Evolutionary conservation across 2,888 invertebrate genomes (phyloP), one percentile per base, ranked within the genome.

Genomic region (Caenorhabditis sp.): DNA sequence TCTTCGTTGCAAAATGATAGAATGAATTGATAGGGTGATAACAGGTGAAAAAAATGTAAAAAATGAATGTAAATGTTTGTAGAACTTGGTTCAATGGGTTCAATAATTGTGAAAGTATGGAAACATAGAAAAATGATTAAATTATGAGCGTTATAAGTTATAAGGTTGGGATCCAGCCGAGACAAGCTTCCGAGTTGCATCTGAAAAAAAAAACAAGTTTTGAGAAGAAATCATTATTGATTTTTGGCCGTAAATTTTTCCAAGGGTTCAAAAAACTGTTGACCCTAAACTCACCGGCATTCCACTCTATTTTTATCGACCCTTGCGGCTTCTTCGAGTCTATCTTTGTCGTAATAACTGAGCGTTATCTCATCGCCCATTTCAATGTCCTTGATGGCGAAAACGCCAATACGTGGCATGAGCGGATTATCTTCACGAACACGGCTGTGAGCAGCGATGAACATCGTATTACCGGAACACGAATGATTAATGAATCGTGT

Each of bases 401-500:
- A 67, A 0, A 71, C 52, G 0, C 27, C 67, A 8, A 63, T 36
- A 21, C 71, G 59, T 4, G 71, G 71, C n/a, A 71, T 58, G 43
- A 71, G 20, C 7, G 58, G 31, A 20, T 59, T 63, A 7, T 8
- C 7, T 12, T 62, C 61, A 26, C 14, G 38, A 0, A 27, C 27
- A 1, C 67, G 63, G 20, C 60, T 60, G 52, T 64, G 38, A 0
- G 57, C 63, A 23, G 67, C 71, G n/a, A 63, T 23, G 58, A 71
- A 71, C 1, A 49, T 49, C 0, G 67, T 23, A 31, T 64, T 71
- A 38, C 64, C 36, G 0, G 38, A 21, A 25, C 71, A 71, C 8
- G 58, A 52, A 38, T 71, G 71, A 38, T 71, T 71, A 21, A 64
- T 58, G 52, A 66, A 71, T 1, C 71, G 63, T 14, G 67, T 31